A percentile compares a stretch with the other conserved stretches of the same genome.
phyloP scores from a whole-genome alignment of 2,113 vertebrate species.

The Corythaeola cristata region DNA sequence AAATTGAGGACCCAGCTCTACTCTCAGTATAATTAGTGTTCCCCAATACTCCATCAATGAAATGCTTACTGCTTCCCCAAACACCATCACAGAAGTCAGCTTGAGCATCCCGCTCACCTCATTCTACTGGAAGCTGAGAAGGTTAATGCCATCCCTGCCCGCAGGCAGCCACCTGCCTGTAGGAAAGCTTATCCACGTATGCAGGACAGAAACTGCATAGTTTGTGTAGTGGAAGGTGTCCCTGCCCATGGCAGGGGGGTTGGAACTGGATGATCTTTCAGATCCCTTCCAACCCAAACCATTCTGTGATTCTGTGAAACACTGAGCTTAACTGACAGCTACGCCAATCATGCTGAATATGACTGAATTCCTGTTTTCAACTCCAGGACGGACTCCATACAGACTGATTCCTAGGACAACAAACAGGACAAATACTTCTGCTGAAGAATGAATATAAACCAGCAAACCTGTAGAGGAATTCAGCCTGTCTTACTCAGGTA shows the following conservation, averaged over 20 bases:
- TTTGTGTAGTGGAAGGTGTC: no score
- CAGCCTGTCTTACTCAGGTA: not conserved
- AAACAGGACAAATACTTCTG: not conserved
- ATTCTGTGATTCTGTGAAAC: no score
- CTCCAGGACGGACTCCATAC: not conserved
- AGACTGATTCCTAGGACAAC: not conserved
- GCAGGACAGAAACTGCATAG: not conserved
- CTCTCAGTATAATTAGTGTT: not conserved
- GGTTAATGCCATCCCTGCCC: not conserved
- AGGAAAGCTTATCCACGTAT: fast-evolving
- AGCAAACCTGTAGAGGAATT: not conserved
- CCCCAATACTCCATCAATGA: not conserved
- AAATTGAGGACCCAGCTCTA: not conserved
- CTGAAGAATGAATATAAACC: not conserved
- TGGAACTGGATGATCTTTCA: no score
- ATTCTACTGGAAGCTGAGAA: not conserved
- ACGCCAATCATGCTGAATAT: fast-evolving
- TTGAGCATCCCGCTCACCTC: not conserved
- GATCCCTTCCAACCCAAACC: no score
- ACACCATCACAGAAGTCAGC: not conserved
- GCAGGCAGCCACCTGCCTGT: not conserved
- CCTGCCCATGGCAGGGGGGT: no score
- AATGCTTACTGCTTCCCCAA: not conserved
- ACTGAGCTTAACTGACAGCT: not conserved
- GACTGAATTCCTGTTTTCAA: not conserved